Evolutionary conservation across 2,888 invertebrate genomes (phyloP), one percentile per base, ranked within the genome.

Genomic region (Drosophila affinis): DNA sequence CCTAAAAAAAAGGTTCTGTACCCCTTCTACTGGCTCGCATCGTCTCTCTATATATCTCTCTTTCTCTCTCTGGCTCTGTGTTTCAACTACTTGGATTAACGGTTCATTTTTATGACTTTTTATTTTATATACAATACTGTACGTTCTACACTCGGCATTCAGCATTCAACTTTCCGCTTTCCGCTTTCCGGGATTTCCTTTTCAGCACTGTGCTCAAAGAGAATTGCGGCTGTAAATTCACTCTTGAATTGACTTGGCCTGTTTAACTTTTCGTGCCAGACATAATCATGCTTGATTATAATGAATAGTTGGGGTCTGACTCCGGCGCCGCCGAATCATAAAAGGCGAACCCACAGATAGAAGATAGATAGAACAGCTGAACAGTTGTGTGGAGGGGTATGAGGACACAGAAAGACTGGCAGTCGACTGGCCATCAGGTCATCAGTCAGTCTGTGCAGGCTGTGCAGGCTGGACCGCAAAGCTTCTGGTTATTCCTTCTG

Each of bases 41-140:
- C 14, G 14, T 39, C 39, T n/a, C 7, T n/a, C 14, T 39, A 2
- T 4, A 14, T 14, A 6, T 6, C 2, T 14, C 49, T 27, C 27
- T 32, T 12, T 17, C 52, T 12, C 32, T 27, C 9, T 52, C 5
- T 9, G 51, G 17, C 52, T 18, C 17, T 18, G 34, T 47, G 76
- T 72, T 71, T 86, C 86, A 81, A 84, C 83, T 84, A 86, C 86
- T 86, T 79, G 83, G 77, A 76, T 78, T 72, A 86, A 81, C 83
- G 64, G 75, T 76, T 78, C 70, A 75, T 73, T 83, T 83, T 86
- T 86, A 86, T 83, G 79, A 84, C 81, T 86, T 83, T 82, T 82
- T 79, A 77, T 84, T 79, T 75, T 75, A 72, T 69, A 64, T 69
- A 62, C 39, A 65, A 17, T 46, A 39, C n/a, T 39, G n/a, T 39